Base-by-base conservation (phyloP, 92 coral and sea anemone genomes). In the Zoanthus sociatus region DNA sequence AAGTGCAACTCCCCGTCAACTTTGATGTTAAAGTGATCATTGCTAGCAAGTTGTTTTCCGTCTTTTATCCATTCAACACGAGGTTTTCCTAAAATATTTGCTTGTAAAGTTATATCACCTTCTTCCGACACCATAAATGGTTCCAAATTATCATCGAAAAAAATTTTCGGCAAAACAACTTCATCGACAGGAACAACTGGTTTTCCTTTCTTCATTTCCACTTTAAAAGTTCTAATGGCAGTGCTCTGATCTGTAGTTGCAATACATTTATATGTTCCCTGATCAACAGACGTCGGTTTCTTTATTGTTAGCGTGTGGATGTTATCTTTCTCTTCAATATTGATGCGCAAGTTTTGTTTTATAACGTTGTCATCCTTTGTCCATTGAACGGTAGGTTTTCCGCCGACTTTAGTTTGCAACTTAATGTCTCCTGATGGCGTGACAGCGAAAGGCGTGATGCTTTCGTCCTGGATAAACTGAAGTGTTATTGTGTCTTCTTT, bases 1-100 rank as follows among this genome's bases (percentile, higher is more conserved):
- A 93, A 91, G 83, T 95, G 91, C 60, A 95, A 88, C 70, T 92
- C 92, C 12, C 92, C 95, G 9, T 93, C 95, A 32, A 55, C 50
- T 37, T 86, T 91, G 31, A 95, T 37, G 82, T 70, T 82, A 47
- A 93, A 70, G 55, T 84, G 98, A 60, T 91, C 81, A 76, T 92
- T 90, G 17, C 84, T 54, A 21, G 61, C 83, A 58, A 97, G 73
- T 37, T 50, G 82, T 33, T 92, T 54, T 9, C 93, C 98, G 78
- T 95, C 95, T 76, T 92, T 94, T 76, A 93, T 84, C 99, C 99
- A 97, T 78, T 90, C 89, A 5, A 97, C 90, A 31, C 87, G 64
- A 66, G 99, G 99, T 26, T 86, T 90, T 20, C 98, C 99, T 32
- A 89, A 91, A 64, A 97, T 93, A 42, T 95, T 96, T 26, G 91